Conservation (phyloP, 2,113 vertebrate species). For the Todiramphus saurophagus region DNA sequence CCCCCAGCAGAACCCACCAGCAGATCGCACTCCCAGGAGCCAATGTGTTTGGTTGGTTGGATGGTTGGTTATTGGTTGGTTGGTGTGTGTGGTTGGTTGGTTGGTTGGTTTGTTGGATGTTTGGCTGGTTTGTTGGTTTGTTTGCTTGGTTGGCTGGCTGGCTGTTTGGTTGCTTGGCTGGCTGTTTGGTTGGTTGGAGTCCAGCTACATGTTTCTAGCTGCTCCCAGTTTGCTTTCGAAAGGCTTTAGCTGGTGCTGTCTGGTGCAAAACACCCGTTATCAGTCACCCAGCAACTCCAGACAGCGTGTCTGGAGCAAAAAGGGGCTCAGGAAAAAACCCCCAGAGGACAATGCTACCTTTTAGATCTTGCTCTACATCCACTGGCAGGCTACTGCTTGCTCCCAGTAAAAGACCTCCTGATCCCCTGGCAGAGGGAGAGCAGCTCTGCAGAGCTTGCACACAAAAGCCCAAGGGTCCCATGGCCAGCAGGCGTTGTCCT, state of each 20-base stretch:
- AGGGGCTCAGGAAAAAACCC: not conserved
- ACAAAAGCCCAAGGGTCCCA: not conserved
- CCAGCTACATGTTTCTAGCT: no score
- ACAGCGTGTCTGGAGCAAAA: not conserved
- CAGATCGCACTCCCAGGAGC: rapidly evolving
- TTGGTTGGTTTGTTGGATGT: no score
- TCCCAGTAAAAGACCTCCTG: not conserved
- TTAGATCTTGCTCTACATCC: not conserved
- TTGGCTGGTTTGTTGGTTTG: no score
- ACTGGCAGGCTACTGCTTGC: no score
- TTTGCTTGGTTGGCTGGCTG: no score
- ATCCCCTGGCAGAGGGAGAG: not conserved
- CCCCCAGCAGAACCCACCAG: not conserved
- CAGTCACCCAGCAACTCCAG: not conserved
- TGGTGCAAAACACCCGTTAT: not conserved
- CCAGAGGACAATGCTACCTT: not conserved
- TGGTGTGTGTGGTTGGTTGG: no score
- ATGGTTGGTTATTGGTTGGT: no score
- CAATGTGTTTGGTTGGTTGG: no score
- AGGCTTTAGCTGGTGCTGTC: not conserved
- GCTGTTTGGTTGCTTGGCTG: no score
- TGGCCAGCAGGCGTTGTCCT: not conserved
- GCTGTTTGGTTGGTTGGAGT: no score
- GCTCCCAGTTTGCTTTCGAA: not conserved
- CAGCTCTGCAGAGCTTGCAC: not conserved